A percentile compares a stretch with the other conserved stretches of the same genome.
Conservation (phyloP, 1,140 invertebrate species). For the Rhizoglyphus robini region DNA sequence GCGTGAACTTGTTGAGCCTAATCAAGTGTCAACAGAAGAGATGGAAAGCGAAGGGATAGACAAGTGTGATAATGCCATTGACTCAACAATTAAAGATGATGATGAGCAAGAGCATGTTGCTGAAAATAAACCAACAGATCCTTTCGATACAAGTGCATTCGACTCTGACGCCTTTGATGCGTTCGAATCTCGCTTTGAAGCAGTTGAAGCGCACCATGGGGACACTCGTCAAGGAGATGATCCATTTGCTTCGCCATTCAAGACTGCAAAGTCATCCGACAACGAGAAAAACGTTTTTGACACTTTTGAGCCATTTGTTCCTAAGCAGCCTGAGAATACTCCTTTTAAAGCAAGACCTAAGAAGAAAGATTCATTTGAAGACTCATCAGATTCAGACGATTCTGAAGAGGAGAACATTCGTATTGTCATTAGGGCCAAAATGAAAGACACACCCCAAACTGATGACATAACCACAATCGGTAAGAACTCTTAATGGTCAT, state of each 20-base stretch:
- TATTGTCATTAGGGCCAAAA: slow-evolving; percentile 28
- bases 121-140: slow-evolving; percentile 22
- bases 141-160: slow-evolving; percentile 24
- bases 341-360: slow-evolving; percentile 16
- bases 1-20: background rate
- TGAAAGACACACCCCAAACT: slow-evolving; percentile 19
- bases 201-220: slow-evolving; percentile 14
- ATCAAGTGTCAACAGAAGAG: background rate
- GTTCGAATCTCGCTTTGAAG: slow-evolving; percentile 30
- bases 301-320: slow-evolving; percentile 27
- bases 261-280: slow-evolving; percentile 15
- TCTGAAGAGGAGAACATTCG: slow-evolving; percentile 28
- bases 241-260: slow-evolving; percentile 46
- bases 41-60: background rate
- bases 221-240: slow-evolving; percentile 38
- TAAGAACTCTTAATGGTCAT: background rate
- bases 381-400: slow-evolving; percentile 27
- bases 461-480: background rate
- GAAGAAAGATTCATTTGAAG: slow-evolving; percentile 21
- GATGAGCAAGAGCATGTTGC: slow-evolving; percentile 11
- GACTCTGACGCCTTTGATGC: slow-evolving; percentile 31
- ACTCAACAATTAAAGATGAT: no score
- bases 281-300: slow-evolving; percentile 25
- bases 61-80: background rate
- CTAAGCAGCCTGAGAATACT: slow-evolving; percentile 24